Conservation (phyloP, 1,140 invertebrate genomes). For the Megalopta genalis region DNA sequence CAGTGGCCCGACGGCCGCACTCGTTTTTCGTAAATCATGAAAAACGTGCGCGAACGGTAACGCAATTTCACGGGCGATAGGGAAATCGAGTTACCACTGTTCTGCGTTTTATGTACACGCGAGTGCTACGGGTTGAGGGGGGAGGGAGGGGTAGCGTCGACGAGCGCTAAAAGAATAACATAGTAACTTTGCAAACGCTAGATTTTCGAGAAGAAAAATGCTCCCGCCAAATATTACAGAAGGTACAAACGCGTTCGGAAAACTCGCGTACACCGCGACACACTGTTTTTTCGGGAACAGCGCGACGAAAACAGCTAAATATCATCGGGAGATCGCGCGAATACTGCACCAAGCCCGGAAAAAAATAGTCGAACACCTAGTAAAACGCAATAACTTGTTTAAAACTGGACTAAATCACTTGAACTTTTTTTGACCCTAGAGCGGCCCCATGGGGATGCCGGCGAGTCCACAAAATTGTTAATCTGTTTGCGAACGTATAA, state of each 20-base stretch:
- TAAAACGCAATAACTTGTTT: too few species aligned
- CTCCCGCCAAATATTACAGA: neutral
- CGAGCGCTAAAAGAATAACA: neutral
- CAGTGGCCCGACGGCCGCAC: neutral
- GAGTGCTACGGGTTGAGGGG: too few species aligned
- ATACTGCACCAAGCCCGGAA: too few species aligned
- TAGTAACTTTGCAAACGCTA: neutral
- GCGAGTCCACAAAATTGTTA: too few species aligned
- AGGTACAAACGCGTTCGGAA: neutral
- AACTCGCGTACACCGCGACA: neutral
- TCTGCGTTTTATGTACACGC: constrained; percentile 38
- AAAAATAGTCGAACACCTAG: too few species aligned
- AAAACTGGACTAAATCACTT: too few species aligned
- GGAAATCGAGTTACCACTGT: constrained; percentile 45
- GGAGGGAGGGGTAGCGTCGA: constrained; percentile 3
- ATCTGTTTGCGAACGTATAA: too few species aligned
- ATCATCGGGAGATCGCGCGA: too few species aligned
- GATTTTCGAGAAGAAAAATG: constrained; percentile 15
- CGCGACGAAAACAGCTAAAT: neutral
- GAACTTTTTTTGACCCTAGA: too few species aligned
- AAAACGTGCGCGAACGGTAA: constrained; percentile 35
- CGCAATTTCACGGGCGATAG: constrained; percentile 51
- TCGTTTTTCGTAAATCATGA: constrained; percentile 50
- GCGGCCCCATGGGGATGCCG: too few species aligned
- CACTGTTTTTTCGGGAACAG: neutral